Percentiles rank a stretch among this genome's conserved stretches.
Conservation (phyloP, 2,888 invertebrate species). For the Agrotis ipsilon region DNA sequence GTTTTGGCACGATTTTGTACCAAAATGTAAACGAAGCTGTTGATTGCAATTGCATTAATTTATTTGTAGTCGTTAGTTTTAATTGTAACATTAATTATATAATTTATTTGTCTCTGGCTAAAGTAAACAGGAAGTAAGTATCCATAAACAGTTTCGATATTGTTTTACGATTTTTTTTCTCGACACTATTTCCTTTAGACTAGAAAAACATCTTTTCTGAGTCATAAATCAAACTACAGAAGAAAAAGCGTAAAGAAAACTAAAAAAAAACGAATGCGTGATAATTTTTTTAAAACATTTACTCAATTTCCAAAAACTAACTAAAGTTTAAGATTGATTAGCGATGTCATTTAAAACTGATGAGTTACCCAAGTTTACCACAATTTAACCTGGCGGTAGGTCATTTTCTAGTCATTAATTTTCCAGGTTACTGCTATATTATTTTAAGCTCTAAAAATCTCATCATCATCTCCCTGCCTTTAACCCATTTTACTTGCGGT, state of each 20-base stretch:
- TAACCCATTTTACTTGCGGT: too few species aligned
- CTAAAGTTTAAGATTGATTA: conserved; percentile 7
- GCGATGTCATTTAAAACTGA: not conserved
- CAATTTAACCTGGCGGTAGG: not conserved
- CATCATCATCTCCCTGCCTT: too few species aligned
- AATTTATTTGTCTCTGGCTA: conserved; percentile 26
- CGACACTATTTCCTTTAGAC: not conserved
- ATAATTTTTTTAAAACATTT: not conserved
- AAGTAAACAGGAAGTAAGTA: conserved; percentile 47
- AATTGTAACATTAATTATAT: conserved; percentile 27
- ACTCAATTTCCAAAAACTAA: conserved; percentile 13
- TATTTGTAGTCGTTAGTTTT: conserved; percentile 35
- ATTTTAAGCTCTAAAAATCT: not conserved
- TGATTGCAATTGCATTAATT: conserved; percentile 42
- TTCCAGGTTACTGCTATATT: not conserved
- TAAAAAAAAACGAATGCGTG: conserved; percentile 1
- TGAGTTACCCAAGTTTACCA: not conserved
- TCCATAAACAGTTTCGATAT: conserved; percentile 12
- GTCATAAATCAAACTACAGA: conserved; percentile 6
- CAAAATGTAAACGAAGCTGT: conserved; percentile 47
- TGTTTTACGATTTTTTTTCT: not conserved
- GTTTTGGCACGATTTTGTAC: conserved; percentile 45
- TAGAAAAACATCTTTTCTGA: not conserved
- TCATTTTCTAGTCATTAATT: not conserved
- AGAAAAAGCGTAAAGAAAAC: not conserved